These are phyloP conservation scores for Cistogaster globosa DNA, from an alignment of 2,888 invertebrate genomes.

Conservation along the genomic window DNA sequence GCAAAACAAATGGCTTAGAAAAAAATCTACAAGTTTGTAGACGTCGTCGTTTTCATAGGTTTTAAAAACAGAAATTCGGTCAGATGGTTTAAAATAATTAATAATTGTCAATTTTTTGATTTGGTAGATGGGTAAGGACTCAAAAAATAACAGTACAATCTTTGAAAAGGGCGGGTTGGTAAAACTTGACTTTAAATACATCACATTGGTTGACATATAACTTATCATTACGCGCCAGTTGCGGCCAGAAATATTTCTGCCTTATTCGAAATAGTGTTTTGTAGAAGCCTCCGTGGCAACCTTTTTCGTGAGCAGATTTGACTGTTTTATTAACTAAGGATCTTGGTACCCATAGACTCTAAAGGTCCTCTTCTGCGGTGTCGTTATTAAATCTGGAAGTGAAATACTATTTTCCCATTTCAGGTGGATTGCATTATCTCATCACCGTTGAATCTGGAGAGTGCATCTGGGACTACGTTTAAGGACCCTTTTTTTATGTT, in stretches of 20 bases:
- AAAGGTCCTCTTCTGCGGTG: constrained; percentile 8
- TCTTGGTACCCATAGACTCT: constrained; percentile 44
- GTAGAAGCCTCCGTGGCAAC: too few relatives aligned
- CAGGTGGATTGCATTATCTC: neutral
- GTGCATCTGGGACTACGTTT: constrained; percentile 24
- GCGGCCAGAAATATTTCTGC: constrained; percentile 36
- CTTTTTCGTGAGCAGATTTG: neutral
- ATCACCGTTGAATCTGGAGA: constrained; percentile 25
- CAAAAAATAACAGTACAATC: neutral
- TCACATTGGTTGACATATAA: too few relatives aligned
- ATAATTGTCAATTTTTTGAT: constrained; percentile 10
- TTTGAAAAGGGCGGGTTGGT: constrained; percentile 15
- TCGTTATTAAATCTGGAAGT: constrained; percentile 17
- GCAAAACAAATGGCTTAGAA: neutral
- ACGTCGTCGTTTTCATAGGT: neutral
- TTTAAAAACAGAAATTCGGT: neutral
- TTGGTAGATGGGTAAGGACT: constrained; percentile 22
- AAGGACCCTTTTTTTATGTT: constrained; percentile 33
- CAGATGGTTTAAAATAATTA: neutral
- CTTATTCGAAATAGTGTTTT: constrained; percentile 17
- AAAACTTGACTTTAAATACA: constrained; percentile 15
- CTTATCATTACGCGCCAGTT: constrained; percentile 10
- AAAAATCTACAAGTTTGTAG: neutral
- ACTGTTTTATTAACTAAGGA: neutral
- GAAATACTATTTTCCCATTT: neutral